Base-by-base conservation (phyloP, 2,797 vertebrate genomes). In the Vultur gryphus region DNA sequence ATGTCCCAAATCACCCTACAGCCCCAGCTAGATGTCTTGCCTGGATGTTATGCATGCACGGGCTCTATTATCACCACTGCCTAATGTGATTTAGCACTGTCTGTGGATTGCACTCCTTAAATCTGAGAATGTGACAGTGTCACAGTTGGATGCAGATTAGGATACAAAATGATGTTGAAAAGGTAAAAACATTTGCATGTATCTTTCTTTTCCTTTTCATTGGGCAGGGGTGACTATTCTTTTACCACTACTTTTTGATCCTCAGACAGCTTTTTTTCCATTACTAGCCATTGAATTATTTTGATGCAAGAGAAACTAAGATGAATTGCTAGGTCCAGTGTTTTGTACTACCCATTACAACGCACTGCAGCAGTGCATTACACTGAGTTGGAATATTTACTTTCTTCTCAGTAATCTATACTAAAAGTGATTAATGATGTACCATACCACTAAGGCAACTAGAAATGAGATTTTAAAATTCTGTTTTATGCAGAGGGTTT, bases 81-180 rank as follows among this genome's bases (percentile, higher is more conserved):
- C 70, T 90, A 64, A 90, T 70, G 88, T 88, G 90, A 96, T 95
- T 91, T 91, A 96, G 91, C 67, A 29, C 58, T 82, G 88, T 57
- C 88, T 85, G 88, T 3, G 11, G 55, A 83, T 21, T 61, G 57
- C 71, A 76, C 79, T 78, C 88, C 39, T 87, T 92, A 87, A 65
- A 94, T 41, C 90, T 66, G 78, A 79, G 93, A 96, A 93, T 33
- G 78, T 84, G 90, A 69, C 92, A 84, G 58, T 92, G 93, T 44
- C 29, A 2, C 65, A 17, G 89, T 9, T 95, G 84, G 91, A 91
- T 73, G 84, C 85, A 91, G 87, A 87, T 87, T 77, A 84, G 77
- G 94, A 95, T 35, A 83, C 58, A 90, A 97, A 97, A 96, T 88
- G 15, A 65, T 88, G 61, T 66, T 88, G 89, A 93, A 96, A 95